phyloP scores from a whole-genome alignment of 2,113 vertebrate species.

The Lycaon pictus region DNA sequence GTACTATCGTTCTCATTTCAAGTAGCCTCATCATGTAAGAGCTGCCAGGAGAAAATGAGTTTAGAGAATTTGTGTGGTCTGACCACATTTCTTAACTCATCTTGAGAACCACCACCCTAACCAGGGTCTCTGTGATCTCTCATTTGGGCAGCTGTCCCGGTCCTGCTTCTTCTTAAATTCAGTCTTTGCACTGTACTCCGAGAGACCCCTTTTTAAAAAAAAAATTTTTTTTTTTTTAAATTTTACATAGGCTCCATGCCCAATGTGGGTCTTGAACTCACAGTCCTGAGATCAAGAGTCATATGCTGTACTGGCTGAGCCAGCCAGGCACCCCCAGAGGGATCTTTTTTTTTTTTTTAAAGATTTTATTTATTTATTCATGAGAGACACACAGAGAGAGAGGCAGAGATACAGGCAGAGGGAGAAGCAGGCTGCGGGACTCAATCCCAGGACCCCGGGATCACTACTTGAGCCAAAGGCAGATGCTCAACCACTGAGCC shows the following conservation, averaged over 20 bases:
- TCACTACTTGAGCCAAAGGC: too few relatives aligned
- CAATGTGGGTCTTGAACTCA: neutral
- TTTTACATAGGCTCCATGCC: neutral
- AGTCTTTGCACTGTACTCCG: neutral
- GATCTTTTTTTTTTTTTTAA: neutral
- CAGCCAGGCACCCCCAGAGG: neutral
- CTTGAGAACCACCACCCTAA: neutral
- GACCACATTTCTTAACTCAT: neutral
- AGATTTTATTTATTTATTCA: too few relatives aligned
- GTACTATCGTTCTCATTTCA: neutral
- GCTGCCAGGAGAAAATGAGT: constrained; percentile 29
- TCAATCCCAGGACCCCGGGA: too few relatives aligned
- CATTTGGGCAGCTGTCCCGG: neutral
- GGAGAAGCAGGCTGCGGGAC: too few relatives aligned
- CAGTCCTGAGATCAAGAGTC: neutral
- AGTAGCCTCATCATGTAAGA: neutral
- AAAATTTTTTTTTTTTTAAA: neutral
- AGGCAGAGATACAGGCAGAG: too few relatives aligned
- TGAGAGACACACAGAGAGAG: too few relatives aligned
- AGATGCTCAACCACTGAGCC: neutral
- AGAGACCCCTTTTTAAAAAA: neutral
- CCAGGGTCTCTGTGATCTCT: neutral
- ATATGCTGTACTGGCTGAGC: neutral
- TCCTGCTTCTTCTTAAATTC: neutral
- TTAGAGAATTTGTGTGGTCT: neutral